Evolutionary conservation across 1,140 invertebrate species (phyloP).

Genomic region (Tetramorium alpestre): DNA sequence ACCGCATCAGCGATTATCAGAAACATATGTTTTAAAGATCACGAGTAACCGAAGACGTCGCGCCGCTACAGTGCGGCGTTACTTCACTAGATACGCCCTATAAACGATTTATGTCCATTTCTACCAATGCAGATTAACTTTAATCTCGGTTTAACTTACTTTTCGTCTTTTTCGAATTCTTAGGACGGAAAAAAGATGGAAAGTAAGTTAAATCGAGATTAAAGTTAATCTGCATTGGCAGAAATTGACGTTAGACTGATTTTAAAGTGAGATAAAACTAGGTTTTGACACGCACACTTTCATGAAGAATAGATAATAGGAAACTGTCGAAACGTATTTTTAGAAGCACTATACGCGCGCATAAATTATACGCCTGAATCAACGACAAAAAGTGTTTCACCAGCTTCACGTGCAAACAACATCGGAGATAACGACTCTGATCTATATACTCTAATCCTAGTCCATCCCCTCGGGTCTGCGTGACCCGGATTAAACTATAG

Average conservation of each 20-base stretch:
- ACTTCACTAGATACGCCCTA: slow-evolving; percentile 18
- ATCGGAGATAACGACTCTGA: slow-evolving; percentile 34
- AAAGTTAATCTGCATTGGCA: no score
- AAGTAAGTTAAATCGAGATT: no score
- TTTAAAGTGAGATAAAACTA: background rate
- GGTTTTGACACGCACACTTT: background rate
- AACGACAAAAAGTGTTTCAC: background rate
- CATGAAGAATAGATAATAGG: background rate
- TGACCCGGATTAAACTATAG: slow-evolving; percentile 54
- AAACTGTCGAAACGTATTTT: background rate
- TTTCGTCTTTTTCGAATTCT: no score
- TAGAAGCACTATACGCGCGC: background rate
- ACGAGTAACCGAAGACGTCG: slow-evolving; percentile 69
- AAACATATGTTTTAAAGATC: slow-evolving; percentile 76
- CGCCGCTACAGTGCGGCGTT: slow-evolving; percentile 47
- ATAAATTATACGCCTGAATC: background rate
- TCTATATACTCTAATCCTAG: slow-evolving; percentile 47
- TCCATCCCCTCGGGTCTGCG: slow-evolving; percentile 45
- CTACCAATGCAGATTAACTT: no score
- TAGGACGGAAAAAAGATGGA: no score
- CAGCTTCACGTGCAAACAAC: background rate
- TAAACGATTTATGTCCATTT: background rate
- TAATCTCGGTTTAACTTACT: no score
- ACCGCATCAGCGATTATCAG: slow-evolving; percentile 72
- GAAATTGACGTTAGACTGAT: no score